These are phyloP conservation scores for Catonia carolina DNA, from an alignment of 2,888 invertebrate genomes.

Conservation along the genomic window DNA sequence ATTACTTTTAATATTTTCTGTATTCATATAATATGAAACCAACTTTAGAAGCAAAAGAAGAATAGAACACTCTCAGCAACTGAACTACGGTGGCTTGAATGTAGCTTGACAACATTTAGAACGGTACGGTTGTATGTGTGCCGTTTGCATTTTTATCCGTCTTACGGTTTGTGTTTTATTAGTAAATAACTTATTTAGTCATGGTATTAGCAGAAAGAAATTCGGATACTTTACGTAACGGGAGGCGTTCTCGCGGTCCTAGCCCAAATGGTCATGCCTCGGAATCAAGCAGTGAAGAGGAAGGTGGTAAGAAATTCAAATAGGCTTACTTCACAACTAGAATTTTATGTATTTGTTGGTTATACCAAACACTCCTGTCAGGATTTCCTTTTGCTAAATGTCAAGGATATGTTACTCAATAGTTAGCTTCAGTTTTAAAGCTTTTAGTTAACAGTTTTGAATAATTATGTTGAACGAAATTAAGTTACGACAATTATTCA, in stretches of 20 bases:
- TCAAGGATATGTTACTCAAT: background rate
- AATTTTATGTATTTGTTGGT: background rate
- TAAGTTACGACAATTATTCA: too few species aligned
- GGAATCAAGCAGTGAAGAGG: conserved; percentile 79
- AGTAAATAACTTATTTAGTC: conserved; percentile 37
- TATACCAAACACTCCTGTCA: background rate
- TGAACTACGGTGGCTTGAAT: too few species aligned
- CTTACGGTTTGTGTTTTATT: too few species aligned
- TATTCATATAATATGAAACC: too few species aligned
- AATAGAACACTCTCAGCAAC: too few species aligned
- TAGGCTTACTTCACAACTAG: background rate
- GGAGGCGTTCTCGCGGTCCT: conserved; percentile 82
- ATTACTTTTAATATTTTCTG: too few species aligned
- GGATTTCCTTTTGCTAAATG: background rate
- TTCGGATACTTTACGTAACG: conserved; percentile 73
- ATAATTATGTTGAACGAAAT: too few species aligned
- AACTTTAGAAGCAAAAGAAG: too few species aligned
- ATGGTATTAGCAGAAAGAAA: conserved; percentile 90
- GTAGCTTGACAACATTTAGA: too few species aligned
- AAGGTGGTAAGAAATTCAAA: conserved; percentile 57
- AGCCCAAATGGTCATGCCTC: conserved; percentile 81
- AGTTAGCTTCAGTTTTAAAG: background rate
- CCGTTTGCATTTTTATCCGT: background rate
- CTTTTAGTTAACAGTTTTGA: too few species aligned
- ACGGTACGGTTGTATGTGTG: too few species aligned